A percentile compares a stretch with the other conserved stretches of the same genome.
Conservation (phyloP, 2,888 invertebrate genomes). For the Seira sanloemensis region DNA sequence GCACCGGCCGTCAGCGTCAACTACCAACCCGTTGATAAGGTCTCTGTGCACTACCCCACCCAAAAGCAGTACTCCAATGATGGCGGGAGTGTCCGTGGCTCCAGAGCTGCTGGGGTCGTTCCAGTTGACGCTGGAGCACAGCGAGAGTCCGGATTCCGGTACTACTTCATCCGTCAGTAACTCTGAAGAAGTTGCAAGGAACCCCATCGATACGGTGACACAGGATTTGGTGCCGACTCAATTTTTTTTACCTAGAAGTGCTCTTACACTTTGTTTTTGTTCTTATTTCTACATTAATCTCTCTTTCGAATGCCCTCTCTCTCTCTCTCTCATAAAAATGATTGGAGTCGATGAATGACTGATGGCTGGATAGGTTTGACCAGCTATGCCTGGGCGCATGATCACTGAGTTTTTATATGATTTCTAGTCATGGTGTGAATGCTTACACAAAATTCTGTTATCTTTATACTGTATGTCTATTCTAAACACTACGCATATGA, state of each 20-base stretch:
- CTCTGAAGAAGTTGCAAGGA: background rate
- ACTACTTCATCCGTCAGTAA: constrained; percentile 50
- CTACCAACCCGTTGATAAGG: constrained; percentile 51
- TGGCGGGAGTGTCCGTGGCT: constrained; percentile 7
- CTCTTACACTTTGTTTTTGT: background rate
- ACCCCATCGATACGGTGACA: background rate
- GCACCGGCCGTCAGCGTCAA: constrained; percentile 52
- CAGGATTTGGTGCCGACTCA: background rate
- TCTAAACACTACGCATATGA: no score
- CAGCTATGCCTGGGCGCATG: no score
- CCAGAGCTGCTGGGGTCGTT: background rate
- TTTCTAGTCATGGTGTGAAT: no score
- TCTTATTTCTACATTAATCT: background rate
- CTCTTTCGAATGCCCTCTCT: background rate
- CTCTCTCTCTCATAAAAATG: no score
- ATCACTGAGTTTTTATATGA: no score
- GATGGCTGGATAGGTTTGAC: no score
- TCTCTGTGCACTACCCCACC: constrained; percentile 57
- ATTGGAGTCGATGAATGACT: no score
- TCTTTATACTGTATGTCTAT: no score
- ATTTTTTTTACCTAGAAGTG: background rate
- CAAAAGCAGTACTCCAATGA: constrained; percentile 42
- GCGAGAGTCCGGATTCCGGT: constrained; percentile 46
- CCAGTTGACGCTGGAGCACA: constrained; percentile 18
- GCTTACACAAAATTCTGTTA: no score